phyloP scores from a whole-genome alignment of 2,888 invertebrate genomes.

The Leucozona laternaria region DNA sequence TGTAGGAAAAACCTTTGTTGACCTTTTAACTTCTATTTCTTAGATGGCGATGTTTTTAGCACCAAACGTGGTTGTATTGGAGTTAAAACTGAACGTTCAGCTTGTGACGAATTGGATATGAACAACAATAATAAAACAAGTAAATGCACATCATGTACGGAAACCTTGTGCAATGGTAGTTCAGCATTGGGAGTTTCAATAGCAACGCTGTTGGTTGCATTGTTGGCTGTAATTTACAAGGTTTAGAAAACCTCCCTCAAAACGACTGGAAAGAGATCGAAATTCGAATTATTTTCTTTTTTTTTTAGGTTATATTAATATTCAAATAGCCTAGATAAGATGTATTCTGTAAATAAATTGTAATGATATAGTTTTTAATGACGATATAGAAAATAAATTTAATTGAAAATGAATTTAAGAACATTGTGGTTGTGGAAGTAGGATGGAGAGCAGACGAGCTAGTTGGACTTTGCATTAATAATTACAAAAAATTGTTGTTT shows the following conservation, averaged over 20 bases:
- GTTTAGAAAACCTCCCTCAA: conserved; percentile 9
- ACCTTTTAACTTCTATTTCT: not conserved
- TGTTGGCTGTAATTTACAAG: conserved; percentile 78
- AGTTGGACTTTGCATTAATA: too few species aligned
- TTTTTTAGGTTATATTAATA: conserved; percentile 47
- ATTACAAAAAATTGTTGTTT: too few species aligned
- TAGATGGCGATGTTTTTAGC: conserved; percentile 54
- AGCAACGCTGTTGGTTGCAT: conserved; percentile 77
- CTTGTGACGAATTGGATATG: conserved; percentile 77
- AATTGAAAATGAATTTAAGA: too few species aligned
- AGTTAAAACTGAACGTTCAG: conserved; percentile 77
- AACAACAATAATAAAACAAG: conserved; percentile 67
- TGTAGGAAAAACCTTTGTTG: not conserved
- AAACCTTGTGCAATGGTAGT: conserved; percentile 80
- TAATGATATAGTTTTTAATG: conserved; percentile 57
- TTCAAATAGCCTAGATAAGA: conserved; percentile 57
- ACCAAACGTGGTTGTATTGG: conserved; percentile 81
- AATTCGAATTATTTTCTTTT: conserved; percentile 68
- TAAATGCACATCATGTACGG: conserved; percentile 79
- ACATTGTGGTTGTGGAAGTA: too few species aligned
- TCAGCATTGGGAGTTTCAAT: conserved; percentile 78
- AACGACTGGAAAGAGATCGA: conserved; percentile 40
- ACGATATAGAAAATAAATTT: conserved; percentile 48
- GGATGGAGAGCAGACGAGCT: too few species aligned
- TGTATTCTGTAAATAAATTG: conserved; percentile 70